Conservation (phyloP, 2,797 vertebrate genomes). For the Myiotriccus ornatus region DNA sequence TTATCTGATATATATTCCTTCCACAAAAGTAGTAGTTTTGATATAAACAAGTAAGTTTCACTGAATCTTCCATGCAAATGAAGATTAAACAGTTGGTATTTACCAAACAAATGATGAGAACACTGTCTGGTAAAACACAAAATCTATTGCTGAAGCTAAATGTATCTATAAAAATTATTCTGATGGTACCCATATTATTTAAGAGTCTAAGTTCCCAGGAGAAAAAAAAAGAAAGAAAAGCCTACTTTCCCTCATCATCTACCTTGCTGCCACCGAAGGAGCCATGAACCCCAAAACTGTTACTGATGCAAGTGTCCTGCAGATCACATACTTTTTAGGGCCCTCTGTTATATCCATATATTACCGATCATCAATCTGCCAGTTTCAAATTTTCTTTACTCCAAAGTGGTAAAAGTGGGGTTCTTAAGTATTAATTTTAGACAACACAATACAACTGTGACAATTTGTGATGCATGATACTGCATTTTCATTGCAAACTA, state of each 20-base stretch:
- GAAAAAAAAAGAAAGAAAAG: not conserved
- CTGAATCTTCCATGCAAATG: not conserved
- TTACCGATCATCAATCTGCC: not conserved
- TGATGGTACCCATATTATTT: not conserved
- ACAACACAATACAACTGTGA: not conserved
- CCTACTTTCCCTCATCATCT: not conserved
- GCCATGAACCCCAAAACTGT: not conserved
- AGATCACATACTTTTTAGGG: not conserved
- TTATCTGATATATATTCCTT: not conserved
- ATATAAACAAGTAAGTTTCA: not conserved
- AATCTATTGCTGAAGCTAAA: not conserved
- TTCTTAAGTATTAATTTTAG: not conserved
- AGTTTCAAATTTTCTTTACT: not conserved
- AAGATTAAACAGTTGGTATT: slow-evolving; percentile 15
- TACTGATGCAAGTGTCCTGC: not conserved
- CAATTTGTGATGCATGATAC: not conserved
- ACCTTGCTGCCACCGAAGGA: not conserved
- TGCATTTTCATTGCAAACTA: not conserved
- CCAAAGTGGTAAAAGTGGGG: accelerated
- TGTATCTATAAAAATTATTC: not conserved
- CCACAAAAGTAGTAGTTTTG: not conserved
- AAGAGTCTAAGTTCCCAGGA: not conserved
- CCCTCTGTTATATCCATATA: not conserved
- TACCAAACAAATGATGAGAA: not conserved
- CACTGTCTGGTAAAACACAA: not conserved